These are phyloP conservation scores for Anastrepha ludens DNA, from an alignment of 1,140 invertebrate genomes.

Conservation along the genomic window DNA sequence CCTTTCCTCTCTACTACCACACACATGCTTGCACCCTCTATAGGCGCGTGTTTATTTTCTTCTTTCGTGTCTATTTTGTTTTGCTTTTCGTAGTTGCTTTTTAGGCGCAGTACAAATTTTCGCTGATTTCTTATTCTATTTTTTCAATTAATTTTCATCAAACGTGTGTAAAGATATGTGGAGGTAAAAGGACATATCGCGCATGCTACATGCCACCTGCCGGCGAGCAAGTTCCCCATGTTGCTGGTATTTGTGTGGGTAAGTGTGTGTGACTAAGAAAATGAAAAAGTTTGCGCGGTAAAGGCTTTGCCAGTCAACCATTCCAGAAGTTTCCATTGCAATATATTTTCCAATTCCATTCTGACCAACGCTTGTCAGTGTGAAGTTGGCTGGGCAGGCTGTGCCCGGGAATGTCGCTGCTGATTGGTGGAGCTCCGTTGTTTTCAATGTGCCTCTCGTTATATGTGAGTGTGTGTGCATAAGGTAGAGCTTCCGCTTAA, in stretches of 20 bases:
- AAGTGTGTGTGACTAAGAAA: conserved; percentile 25
- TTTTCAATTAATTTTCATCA: conserved; percentile 43
- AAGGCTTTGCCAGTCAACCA: conserved; percentile 2
- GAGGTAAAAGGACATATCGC: background rate
- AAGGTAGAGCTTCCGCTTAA: background rate
- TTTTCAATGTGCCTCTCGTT: background rate
- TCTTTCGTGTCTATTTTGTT: conserved; percentile 5
- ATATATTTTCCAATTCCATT: background rate
- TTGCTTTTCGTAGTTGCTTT: conserved; percentile 47
- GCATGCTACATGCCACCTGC: conserved; percentile 26
- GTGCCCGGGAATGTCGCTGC: background rate
- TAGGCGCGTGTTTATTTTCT: background rate
- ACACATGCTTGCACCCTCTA: background rate
- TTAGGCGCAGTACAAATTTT: conserved; percentile 27
- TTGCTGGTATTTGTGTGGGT: background rate
- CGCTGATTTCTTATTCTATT: conserved; percentile 38
- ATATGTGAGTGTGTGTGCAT: background rate
- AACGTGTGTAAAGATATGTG: background rate
- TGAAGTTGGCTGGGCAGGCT: background rate
- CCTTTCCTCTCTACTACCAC: background rate
- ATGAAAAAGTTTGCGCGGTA: conserved; percentile 28
- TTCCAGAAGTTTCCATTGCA: background rate
- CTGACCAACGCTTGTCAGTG: background rate
- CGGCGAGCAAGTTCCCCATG: background rate
- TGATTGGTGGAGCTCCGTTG: conserved; percentile 51